Conservation (phyloP, 2,888 invertebrate genomes). For the Cryptocephalus moraei region DNA sequence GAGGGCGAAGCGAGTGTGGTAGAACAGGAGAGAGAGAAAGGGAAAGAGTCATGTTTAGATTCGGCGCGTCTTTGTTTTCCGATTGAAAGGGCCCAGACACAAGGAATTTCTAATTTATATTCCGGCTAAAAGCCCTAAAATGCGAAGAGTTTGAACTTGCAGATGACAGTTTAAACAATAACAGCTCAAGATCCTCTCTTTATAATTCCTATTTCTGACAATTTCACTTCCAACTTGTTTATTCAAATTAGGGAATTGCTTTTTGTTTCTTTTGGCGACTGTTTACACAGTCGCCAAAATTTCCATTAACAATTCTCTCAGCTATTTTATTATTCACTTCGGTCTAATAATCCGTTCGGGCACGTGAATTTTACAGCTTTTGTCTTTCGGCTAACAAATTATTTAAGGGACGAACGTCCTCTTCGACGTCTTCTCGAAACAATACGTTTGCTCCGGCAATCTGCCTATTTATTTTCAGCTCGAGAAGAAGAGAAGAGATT, state of each 20-base stretch:
- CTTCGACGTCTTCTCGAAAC: no score
- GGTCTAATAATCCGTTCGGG: no score
- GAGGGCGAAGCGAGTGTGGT: no score
- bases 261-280: slow-evolving; percentile 15
- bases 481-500: no score
- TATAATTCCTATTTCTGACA: slow-evolving; percentile 33
- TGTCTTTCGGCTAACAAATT: no score
- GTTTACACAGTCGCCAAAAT: slow-evolving; percentile 11
- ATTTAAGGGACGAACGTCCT: no score
- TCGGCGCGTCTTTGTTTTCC: slow-evolving; percentile 26
- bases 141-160: slow-evolving; percentile 19
- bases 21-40: no score
- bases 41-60: slow-evolving; percentile 4
- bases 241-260: slow-evolving; percentile 31
- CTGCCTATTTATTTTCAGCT: no score
- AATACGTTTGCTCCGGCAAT: no score
- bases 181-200: slow-evolving; percentile 29
- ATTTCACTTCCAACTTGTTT: slow-evolving; percentile 33
- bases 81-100: slow-evolving; percentile 26
- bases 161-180: slow-evolving; percentile 33
- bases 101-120: slow-evolving; percentile 35
- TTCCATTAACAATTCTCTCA: slow-evolving; percentile 9
- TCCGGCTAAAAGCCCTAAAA: slow-evolving; percentile 20
- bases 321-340: slow-evolving; percentile 7
- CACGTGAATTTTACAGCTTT: no score